phyloP scores from a whole-genome alignment of 2,113 vertebrate species.

The Microcebus ravelobensis region DNA sequence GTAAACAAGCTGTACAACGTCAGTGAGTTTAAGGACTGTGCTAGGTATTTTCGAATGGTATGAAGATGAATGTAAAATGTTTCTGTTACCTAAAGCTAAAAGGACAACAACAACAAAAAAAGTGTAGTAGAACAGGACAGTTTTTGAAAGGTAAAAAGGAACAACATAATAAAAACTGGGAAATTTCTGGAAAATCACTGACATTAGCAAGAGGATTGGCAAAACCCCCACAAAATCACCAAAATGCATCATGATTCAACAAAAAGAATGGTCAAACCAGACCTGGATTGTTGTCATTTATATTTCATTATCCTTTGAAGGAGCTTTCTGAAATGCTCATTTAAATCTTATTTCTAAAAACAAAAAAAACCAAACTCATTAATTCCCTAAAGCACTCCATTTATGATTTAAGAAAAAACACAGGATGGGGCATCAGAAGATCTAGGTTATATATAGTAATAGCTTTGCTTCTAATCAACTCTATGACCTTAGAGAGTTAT shows the following conservation, averaged over 20 bases:
- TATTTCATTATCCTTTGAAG: neutral
- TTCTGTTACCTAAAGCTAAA: neutral
- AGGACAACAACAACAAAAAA: neutral
- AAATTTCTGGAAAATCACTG: constrained; percentile 22
- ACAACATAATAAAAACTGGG: neutral
- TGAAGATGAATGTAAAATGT: neutral
- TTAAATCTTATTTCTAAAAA: constrained; percentile 48
- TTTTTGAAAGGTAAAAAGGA: neutral
- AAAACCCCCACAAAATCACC: neutral
- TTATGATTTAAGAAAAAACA: neutral
- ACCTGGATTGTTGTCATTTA: neutral
- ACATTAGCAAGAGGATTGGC: neutral
- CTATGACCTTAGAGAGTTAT: neutral
- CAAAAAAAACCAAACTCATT: neutral
- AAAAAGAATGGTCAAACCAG: neutral
- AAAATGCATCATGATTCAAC: neutral
- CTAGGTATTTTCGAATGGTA: neutral
- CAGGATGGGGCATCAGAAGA: neutral
- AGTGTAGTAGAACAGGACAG: neutral
- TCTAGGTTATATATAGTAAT: too few relatives aligned
- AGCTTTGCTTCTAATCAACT: neutral
- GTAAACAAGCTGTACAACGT: neutral
- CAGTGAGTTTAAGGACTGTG: neutral
- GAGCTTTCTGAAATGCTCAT: neutral
- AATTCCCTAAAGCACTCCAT: neutral